Base-by-base conservation (phyloP, 2,797 vertebrate species). In the Gymnothorax reevesii region DNA sequence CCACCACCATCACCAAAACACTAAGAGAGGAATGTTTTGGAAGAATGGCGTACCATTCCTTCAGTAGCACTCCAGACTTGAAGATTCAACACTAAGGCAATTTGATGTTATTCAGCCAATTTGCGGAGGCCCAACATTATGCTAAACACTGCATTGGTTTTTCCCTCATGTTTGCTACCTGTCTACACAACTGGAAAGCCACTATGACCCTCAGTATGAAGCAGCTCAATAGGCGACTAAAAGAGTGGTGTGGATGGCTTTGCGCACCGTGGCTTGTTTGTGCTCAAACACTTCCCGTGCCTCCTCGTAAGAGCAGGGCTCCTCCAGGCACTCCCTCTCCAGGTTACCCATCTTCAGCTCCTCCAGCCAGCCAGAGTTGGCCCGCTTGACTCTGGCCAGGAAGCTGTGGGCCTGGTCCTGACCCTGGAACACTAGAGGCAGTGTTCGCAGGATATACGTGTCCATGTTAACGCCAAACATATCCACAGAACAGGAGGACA, bases 261-360 rank as follows among this genome's bases (percentile, higher is more conserved):
- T 2, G 84, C 91, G 86, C 77, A 96, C 96, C 88, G 96, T 96
- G 17, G 64, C 87, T 88, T 95, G 91, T 0, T 87, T 87, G 89
- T 95, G 95, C 33, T 85, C 93, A 71, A 97, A 99, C 91, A 99
- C 97, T 94, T 99, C 98, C 9, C 95, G 92, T 4, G 97, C 98
- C 93, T 99, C 98, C 89, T 99, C 98, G 0, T 96, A 96, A 0
- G 96, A 96, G 87, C 98, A 99, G 0, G 0, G 89, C 87, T 99
- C 98, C 94, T 99, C 98, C 62, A 93, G 84, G 92, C 98, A 99
- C 90, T 99, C 98, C 22, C 98, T 87, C 92, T 97, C 95, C 89
- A 98, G 91, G 13, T 97, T 96, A 0, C 97, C 97, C 0, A 42
- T 52, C 91, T 96, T 94, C 52, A 99, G 85, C 91, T 99, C 98